phyloP scores from a whole-genome alignment of 2,797 vertebrate genomes.

The Corythornis leucogaster region DNA sequence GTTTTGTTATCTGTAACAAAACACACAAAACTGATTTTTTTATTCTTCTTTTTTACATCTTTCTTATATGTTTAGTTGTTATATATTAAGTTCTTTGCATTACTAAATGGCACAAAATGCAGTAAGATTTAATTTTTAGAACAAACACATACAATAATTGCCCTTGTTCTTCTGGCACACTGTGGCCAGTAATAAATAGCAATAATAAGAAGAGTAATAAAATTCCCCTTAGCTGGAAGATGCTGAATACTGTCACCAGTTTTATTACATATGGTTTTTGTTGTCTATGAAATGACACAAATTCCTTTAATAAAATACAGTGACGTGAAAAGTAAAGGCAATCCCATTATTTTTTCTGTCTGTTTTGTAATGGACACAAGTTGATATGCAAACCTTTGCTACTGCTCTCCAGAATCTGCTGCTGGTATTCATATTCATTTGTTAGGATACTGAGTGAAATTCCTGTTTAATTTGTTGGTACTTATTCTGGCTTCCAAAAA shows the following conservation, averaged over 20 bases:
- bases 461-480: not conserved
- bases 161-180: not conserved
- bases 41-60: not conserved
- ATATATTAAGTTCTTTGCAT: not conserved
- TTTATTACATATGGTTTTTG: not conserved
- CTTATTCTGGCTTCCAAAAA: not conserved
- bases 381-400: not conserved
- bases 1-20: not conserved
- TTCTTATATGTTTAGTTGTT: not conserved
- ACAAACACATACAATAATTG: not conserved
- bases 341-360: not conserved
- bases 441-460: not conserved
- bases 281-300: not conserved
- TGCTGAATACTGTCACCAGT: not conserved
- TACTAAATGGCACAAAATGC: not conserved
- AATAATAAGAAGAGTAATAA: not conserved
- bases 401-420: not conserved
- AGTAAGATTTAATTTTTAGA: not conserved
- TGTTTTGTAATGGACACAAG: not conserved
- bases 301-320: not conserved
- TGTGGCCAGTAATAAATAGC: not conserved
- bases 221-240: not conserved
- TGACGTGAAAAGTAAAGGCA: not conserved
- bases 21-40: not conserved
- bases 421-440: not conserved